A percentile compares a stretch with the other conserved stretches of the same genome.
These are phyloP conservation scores for Miniopterus natalensis DNA, from an alignment of 2,113 vertebrate genomes.

Conservation along the genomic window DNA sequence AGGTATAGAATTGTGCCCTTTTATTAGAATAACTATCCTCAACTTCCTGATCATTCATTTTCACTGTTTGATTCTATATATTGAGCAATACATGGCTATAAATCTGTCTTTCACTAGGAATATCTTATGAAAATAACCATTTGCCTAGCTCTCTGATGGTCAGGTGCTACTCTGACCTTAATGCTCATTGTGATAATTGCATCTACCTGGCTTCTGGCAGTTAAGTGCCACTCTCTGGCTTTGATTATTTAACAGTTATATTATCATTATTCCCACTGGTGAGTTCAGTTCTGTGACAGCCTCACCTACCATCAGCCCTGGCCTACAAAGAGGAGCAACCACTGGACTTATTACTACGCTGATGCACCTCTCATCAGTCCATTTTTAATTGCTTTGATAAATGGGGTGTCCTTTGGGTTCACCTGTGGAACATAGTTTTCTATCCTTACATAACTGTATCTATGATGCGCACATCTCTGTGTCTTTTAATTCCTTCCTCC, in stretches of 20 bases:
- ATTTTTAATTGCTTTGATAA: conserved; percentile 24
- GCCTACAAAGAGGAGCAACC: neutral
- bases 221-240: neutral
- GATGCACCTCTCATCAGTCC: neutral
- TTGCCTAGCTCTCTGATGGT: neutral
- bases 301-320: neutral
- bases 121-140: neutral
- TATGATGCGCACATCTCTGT: neutral
- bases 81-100: neutral
- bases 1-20: neutral
- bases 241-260: neutral
- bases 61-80: neutral
- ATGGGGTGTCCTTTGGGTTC: neutral
- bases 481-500: neutral
- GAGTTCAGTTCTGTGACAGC: neutral
- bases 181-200: neutral
- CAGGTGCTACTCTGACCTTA: neutral
- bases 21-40: neutral
- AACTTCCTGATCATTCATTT: neutral
- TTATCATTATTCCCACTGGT: neutral
- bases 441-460: neutral
- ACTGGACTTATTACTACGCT: neutral
- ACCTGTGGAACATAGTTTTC: neutral
- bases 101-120: neutral
- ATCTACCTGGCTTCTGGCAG: neutral